Conservation (phyloP, 2,888 invertebrate species). For the Invenusta paracnida region DNA sequence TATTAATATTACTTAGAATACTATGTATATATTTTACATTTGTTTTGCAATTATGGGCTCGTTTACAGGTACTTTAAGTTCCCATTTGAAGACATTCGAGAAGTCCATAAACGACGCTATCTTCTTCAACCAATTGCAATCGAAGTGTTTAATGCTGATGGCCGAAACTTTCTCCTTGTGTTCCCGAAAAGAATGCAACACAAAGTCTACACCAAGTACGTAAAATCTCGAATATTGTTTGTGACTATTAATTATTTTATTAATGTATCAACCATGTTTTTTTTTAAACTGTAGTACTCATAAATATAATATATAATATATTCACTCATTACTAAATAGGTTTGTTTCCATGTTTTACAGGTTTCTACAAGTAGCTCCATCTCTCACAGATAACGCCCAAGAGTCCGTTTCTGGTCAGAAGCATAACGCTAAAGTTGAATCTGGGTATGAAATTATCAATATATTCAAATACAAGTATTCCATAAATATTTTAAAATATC, state of each 20-base stretch:
- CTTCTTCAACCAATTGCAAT: constrained; percentile 86
- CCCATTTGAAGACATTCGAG: constrained; percentile 89
- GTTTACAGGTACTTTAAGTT: constrained; percentile 59
- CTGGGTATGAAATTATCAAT: constrained; percentile 66
- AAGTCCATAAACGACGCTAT: constrained; percentile 82
- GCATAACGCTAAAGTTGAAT: constrained; percentile 88
- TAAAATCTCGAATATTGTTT: too few species aligned
- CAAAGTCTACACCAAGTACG: constrained; percentile 69
- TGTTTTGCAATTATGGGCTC: not conserved
- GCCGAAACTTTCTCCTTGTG: constrained; percentile 88
- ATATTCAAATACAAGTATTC: too few species aligned
- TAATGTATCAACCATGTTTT: too few species aligned
- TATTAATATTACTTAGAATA: too few species aligned
- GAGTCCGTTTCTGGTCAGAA: constrained; percentile 93
- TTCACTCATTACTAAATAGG: too few species aligned
- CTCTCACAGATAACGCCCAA: constrained; percentile 86
- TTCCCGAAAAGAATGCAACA: constrained; percentile 91
- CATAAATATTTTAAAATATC: too few species aligned
- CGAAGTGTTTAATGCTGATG: constrained; percentile 95
- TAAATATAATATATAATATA: too few species aligned
- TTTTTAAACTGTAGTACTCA: too few species aligned
- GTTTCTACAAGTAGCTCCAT: constrained; percentile 83
- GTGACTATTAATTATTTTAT: too few species aligned
- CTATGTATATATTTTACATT: not conserved
- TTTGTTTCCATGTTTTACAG: too few species aligned